Conservation (phyloP, 2,888 invertebrate species). For the Smittia sp. region DNA sequence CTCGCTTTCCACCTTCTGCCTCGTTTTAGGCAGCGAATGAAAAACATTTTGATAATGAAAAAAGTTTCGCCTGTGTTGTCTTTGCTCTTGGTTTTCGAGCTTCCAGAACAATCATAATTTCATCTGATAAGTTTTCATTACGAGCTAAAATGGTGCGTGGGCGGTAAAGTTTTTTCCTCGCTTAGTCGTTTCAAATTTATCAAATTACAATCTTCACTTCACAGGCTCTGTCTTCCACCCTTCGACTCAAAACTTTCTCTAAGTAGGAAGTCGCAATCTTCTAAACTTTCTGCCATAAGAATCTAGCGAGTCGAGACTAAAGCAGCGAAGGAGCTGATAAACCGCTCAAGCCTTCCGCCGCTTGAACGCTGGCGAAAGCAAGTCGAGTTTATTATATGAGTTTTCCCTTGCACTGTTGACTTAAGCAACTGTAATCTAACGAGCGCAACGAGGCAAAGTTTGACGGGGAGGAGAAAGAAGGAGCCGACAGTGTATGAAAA, state of each 20-base stretch:
- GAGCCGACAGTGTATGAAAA: constrained; percentile 8
- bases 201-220: constrained; percentile 1
- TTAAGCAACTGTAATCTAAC: constrained; percentile 27
- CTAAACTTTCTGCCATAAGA: neutral
- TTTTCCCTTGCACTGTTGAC: neutral
- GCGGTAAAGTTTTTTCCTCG: neutral
- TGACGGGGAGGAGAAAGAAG: neutral
- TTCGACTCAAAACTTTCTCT: too few species aligned
- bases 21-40: neutral
- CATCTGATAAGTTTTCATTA: constrained; percentile 21
- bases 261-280: neutral
- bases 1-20: neutral
- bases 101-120: constrained; percentile 5
- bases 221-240: neutral
- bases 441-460: neutral
- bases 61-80: constrained; percentile 9
- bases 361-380: neutral
- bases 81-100: neutral
- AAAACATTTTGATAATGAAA: constrained; percentile 27
- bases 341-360: neutral
- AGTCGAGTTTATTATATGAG: constrained; percentile 1
- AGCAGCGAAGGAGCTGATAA: neutral
- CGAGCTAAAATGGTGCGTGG: neutral
- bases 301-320: neutral
- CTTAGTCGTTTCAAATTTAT: neutral